phyloP scores from a whole-genome alignment of 1,140 invertebrate species.

The Caenorhabditis brenneri region DNA sequence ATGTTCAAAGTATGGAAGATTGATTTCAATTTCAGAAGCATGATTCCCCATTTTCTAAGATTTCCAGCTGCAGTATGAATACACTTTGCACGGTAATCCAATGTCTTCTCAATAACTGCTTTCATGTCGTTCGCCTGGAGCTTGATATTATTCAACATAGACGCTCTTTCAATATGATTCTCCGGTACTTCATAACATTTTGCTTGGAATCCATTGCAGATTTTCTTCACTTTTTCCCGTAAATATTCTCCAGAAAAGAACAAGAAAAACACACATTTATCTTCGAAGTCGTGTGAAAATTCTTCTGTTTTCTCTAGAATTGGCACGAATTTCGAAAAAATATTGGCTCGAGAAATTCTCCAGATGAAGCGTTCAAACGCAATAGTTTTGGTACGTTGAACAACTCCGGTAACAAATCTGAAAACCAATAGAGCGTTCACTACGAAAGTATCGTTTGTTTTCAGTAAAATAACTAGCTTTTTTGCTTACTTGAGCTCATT shows the following conservation, averaged over 20 bases:
- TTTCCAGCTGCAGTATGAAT: slow-evolving; percentile 88
- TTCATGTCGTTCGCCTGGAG: slow-evolving; percentile 85
- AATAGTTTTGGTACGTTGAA: slow-evolving; percentile 45
- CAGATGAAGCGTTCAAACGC: slow-evolving; percentile 67
- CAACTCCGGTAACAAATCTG: slow-evolving; percentile 64
- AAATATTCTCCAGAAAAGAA: slow-evolving; percentile 75
- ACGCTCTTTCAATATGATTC: slow-evolving; percentile 82
- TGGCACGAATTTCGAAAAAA: slow-evolving; percentile 60
- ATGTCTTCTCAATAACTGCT: slow-evolving; percentile 76
- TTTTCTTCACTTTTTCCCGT: slow-evolving; percentile 73
- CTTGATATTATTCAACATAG: slow-evolving; percentile 79
- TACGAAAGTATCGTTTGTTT: not conserved
- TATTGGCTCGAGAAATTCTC: slow-evolving; percentile 67
- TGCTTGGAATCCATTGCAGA: slow-evolving; percentile 73
- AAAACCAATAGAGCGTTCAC: not conserved
- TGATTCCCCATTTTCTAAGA: slow-evolving; percentile 89
- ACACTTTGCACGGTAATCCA: slow-evolving; percentile 77
- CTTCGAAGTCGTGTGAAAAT: slow-evolving; percentile 46
- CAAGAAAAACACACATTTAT: slow-evolving; percentile 74
- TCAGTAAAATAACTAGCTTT: not conserved
- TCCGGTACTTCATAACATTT: slow-evolving; percentile 79
- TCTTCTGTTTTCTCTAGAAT: slow-evolving; percentile 58
- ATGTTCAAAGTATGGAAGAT: slow-evolving; percentile 81
- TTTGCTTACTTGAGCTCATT: slow-evolving; percentile 50
- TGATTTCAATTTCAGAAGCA: slow-evolving; percentile 85